phyloP scores from a whole-genome alignment of 2,113 vertebrate species.

The Percopsis transmontana region DNA sequence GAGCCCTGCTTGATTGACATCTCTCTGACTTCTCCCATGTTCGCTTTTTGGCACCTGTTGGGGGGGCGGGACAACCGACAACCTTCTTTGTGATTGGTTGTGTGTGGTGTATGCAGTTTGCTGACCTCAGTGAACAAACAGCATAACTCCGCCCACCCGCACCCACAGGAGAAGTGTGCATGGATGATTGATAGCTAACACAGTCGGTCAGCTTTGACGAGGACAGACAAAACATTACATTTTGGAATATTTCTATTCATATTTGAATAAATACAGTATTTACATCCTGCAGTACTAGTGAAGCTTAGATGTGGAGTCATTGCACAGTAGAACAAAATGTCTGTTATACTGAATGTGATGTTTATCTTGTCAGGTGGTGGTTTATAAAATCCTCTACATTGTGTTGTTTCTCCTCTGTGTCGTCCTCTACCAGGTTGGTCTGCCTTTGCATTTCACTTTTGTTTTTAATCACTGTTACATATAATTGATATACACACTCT shows the following conservation, averaged over 20 bases:
- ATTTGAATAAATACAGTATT: not conserved
- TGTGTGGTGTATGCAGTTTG: not conserved
- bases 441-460: too few relatives aligned
- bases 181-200: too few relatives aligned
- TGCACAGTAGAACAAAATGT: not conserved
- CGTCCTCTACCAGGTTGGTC: slow-evolving; percentile 74
- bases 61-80: too few relatives aligned
- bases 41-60: too few relatives aligned
- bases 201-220: not conserved
- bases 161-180: too few relatives aligned
- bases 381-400: slow-evolving; percentile 77
- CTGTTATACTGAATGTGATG: not conserved
- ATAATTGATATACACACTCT: not conserved
- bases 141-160: too few relatives aligned
- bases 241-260: not conserved
- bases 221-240: not conserved
- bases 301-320: not conserved
- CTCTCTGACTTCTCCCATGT: too few relatives aligned
- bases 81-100: too few relatives aligned
- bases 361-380: slow-evolving; percentile 53
- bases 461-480: too few relatives aligned
- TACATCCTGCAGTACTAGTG: not conserved
- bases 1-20: not conserved
- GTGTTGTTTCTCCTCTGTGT: slow-evolving; percentile 77
- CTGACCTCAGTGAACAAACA: too few relatives aligned